Base-by-base conservation (phyloP, 2,113 vertebrate genomes). In the Girardinichthys multiradiatus region DNA sequence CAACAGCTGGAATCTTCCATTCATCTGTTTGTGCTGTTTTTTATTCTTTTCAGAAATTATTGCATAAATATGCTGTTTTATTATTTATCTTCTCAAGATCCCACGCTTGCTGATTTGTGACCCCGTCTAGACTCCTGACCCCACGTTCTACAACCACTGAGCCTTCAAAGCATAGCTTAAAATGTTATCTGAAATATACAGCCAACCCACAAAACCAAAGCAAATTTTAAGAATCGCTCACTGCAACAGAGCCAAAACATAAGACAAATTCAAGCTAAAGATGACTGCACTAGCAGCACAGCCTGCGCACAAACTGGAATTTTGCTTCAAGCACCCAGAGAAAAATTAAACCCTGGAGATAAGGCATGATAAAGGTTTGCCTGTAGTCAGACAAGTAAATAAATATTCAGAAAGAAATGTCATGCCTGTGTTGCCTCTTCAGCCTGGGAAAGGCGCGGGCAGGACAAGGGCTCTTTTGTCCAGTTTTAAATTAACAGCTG, bases 401-500 rank as follows among this genome's bases (percentile, higher is more conserved):
- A 85, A 88, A 92, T 90, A 89, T 92, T 89, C 88, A 88, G 83
- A 82, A 29, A 75, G 80, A 87, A 90, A 87, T 85, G 87, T 89
- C 82, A 85, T n/a, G 90, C 67, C 83, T 58, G 74, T 1, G 67
- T 83, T 84, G 86, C 72, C 81, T 89, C 87, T 81, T 80, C 86
- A 75, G 81, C 86, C 85, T 92, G 91, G 89, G 91, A 92, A 92
- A 92, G 63, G 89, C 91, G 90, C 87, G 89, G 91, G 90, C 58
- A 57, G 89, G 80, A 92, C 89, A 93, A 91, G 83, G 74, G 81
- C 80, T 76, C 87, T 92, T n/a, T 93, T 92, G 91, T 92, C 63
- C 24, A 0, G 57, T 61, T 17, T 79, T 76, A 89, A 80, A 79
- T 86, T 76, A 82, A 83, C 80, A 57, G 84, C 77, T 30, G 74